Evolutionary conservation across 23 tunicate species (phyloP), one percentile per base, ranked within the genome.

Genomic region (Corella eumyota): DNA sequence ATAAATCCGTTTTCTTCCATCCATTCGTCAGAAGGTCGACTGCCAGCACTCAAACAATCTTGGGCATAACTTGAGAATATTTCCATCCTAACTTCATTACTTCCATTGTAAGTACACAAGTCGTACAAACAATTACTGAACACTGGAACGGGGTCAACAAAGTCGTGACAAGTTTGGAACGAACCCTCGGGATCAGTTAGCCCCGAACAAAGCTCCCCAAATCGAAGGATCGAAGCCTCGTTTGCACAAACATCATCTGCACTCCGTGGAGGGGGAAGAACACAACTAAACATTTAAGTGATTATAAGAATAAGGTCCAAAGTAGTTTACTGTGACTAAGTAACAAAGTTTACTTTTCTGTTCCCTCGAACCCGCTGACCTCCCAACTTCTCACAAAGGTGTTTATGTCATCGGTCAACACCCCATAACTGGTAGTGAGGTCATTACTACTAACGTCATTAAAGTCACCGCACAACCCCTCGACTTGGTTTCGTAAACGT

Each of bases 321-420:
- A 40, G 48, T 15, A n/a, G n/a, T n/a, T n/a, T n/a, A n/a, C n/a
- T n/a, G n/a, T n/a, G n/a, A n/a, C n/a, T n/a, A n/a, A n/a, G 15
- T 40, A 15, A 40, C 15, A 40, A 11, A 11, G 15, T 78, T 62
- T 58, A 80, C 90, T 62, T 73, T 19, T 71, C 72, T 27, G 57
- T n/a, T n/a, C n/a, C n/a, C n/a, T n/a, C n/a, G n/a, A n/a, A n/a
- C n/a, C n/a, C n/a, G n/a, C n/a, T n/a, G n/a, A n/a, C 72, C 23
- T 45, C 61, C 90, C 90, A 80, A 48, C 90, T 80, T 36, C 76
- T 64, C 7, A 80, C 73, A 57, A 80, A 80, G 6, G 78, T 66
- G 4, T 44, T 37, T 22, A 80, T 44, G 26, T 71, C 62, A n/a
- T 51, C 40, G 15, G 77, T 77, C 11, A 72, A 28, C 56, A 30